Percentiles rank a stretch among this genome's conserved stretches.
Evolutionary conservation across 2,113 vertebrate genomes (phyloP).

Genomic region (Gallinago jamesoni): DNA sequence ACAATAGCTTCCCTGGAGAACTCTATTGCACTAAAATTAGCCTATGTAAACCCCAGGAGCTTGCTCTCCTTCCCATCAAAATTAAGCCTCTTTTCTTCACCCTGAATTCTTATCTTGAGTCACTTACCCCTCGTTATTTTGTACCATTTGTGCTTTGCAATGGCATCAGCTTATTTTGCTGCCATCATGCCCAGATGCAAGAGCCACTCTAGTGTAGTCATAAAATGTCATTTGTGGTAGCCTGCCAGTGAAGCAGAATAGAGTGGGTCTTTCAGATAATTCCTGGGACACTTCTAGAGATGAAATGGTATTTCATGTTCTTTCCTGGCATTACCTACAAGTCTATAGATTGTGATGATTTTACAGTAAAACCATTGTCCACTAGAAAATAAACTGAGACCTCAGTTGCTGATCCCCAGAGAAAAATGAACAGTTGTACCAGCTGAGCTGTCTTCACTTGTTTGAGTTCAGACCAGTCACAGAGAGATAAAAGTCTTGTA

Average conservation of each 20-base stretch:
- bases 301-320: neutral
- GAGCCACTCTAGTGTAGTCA: neutral
- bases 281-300: neutral
- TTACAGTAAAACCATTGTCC: neutral
- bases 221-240: neutral
- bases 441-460: neutral
- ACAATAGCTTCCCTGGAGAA: neutral
- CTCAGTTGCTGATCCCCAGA: neutral
- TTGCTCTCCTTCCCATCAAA: neutral
- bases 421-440: neutral
- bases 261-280: neutral
- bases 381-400: neutral
- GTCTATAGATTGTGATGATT: neutral
- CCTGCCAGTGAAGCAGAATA: neutral
- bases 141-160: neutral
- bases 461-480: neutral
- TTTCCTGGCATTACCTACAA: neutral
- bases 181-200: neutral
- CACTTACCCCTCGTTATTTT: neutral
- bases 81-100: neutral
- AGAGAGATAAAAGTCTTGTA: neutral
- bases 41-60: neutral
- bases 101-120: neutral
- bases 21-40: neutral
- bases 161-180: neutral